These are phyloP conservation scores for Pocillopora damicornis DNA, from an alignment of 64 coral and sea anemone species.

Conservation along the genomic window DNA sequence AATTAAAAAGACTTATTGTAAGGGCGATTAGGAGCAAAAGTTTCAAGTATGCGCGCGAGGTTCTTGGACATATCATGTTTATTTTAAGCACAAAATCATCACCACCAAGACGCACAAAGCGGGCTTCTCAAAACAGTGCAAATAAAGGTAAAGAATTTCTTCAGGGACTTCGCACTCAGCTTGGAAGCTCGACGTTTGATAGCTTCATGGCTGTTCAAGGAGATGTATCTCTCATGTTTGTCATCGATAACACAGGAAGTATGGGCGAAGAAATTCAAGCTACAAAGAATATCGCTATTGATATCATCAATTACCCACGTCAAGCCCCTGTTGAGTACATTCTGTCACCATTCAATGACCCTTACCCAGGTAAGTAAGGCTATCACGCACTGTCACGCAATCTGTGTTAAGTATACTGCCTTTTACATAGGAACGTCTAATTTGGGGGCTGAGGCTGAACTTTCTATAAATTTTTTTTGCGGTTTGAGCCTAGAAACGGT, in stretches of 20 bases:
- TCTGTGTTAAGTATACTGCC: no score
- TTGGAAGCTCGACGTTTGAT: conserved; percentile 17
- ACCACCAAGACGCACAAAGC: background rate
- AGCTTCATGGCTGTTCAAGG: conserved; percentile 52
- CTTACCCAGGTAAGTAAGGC: background rate
- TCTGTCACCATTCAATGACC: conserved; percentile 43
- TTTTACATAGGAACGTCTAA: no score
- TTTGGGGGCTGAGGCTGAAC: no score
- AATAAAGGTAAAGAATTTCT: background rate
- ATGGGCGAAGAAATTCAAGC: conserved; percentile 51
- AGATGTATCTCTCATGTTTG: conserved; percentile 55
- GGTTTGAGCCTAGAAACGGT: no score
- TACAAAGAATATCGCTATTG: conserved; percentile 44
- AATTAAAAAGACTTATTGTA: conserved; percentile 15
- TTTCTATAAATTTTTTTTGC: no score
- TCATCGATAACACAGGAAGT: conserved; percentile 54
- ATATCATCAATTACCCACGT: conserved; percentile 6
- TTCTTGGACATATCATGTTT: conserved; percentile 18
- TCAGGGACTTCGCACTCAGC: conserved; percentile 3
- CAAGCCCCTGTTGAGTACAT: conserved; percentile 6
- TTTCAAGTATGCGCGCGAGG: conserved; percentile 40
- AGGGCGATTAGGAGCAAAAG: conserved; percentile 16
- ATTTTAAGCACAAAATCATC: background rate
- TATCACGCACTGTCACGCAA: background rate
- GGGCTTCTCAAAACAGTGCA: background rate